Evolutionary conservation across 92 coral and sea anemone genomes (phyloP).

Genomic region (Phenganax stokvisi): DNA sequence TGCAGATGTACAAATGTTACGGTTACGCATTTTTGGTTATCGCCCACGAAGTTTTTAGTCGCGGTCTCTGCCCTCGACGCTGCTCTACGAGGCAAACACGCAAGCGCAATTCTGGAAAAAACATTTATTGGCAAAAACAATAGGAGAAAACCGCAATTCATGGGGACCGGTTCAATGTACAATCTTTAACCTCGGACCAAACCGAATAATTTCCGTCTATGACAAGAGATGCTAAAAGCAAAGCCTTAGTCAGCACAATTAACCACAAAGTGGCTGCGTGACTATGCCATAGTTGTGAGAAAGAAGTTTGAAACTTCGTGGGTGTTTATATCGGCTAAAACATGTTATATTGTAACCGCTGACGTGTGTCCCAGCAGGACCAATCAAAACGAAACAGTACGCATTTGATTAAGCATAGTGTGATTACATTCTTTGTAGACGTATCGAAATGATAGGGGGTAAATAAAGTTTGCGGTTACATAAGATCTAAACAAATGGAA

Average conservation of each 20-base stretch:
- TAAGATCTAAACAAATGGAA: too few species aligned
- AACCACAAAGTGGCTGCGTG: too few species aligned
- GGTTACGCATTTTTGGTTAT: not conserved
- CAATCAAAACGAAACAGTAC: not conserved
- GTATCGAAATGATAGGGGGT: too few species aligned
- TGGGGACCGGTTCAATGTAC: slow-evolving; percentile 11
- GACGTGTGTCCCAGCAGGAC: slow-evolving; percentile 14
- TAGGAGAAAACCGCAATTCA: slow-evolving; percentile 11
- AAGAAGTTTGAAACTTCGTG: not conserved
- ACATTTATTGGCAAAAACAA: slow-evolving; percentile 21
- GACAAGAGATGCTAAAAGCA: too few species aligned
- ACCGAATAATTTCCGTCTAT: too few species aligned
- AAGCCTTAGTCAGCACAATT: too few species aligned
- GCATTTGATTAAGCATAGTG: not conserved
- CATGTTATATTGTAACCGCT: slow-evolving; percentile 5
- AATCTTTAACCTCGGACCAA: not conserved
- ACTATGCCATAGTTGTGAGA: not conserved
- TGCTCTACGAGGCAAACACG: not conserved
- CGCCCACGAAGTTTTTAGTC: not conserved
- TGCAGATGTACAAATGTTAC: too few species aligned
- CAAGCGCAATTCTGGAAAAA: not conserved
- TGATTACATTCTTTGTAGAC: too few species aligned
- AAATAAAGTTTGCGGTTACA: too few species aligned
- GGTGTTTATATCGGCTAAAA: not conserved
- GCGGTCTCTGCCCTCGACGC: not conserved